Evolutionary conservation across 1,140 invertebrate genomes (phyloP).

Genomic region (Holotrichia oblita): DNA sequence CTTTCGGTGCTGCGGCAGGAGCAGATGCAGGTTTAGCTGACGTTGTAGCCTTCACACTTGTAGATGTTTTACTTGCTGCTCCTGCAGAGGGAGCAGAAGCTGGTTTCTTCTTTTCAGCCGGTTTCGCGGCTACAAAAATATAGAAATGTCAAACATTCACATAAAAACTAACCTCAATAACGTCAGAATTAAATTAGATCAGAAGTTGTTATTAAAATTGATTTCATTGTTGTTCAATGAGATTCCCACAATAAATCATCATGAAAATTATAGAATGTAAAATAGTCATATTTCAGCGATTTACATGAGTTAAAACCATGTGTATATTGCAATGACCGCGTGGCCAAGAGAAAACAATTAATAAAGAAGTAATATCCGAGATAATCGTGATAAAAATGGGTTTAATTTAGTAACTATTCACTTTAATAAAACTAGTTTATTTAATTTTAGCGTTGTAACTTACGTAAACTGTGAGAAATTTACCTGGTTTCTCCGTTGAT

Average conservation of each 20-base stretch:
- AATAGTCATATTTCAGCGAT: not conserved
- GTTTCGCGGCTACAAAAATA: constrained; percentile 62
- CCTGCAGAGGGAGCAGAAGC: constrained; percentile 61
- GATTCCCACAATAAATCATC: constrained; percentile 53
- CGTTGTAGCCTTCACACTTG: constrained; percentile 52
- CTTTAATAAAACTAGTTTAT: constrained; percentile 21
- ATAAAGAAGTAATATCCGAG: not conserved
- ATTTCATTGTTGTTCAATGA: constrained; percentile 51
- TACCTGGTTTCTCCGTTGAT: constrained; percentile 72
- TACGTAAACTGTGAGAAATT: constrained; percentile 51
- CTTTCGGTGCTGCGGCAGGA: constrained; percentile 59
- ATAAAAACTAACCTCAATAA: constrained; percentile 47
- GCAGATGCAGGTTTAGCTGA: constrained; percentile 58
- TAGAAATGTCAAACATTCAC: constrained; percentile 42
- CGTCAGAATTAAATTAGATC: constrained; percentile 5
- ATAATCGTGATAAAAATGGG: not conserved
- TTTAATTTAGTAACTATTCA: not conserved
- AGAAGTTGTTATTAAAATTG: not conserved
- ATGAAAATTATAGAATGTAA: constrained; percentile 40
- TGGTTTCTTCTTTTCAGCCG: constrained; percentile 70
- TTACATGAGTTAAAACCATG: constrained; percentile 25
- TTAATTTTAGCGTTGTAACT: not conserved
- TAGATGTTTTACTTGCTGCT: constrained; percentile 58
- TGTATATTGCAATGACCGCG: constrained; percentile 48
- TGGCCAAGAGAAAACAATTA: constrained; percentile 45